A percentile compares a stretch with the other conserved stretches of the same genome.
Conservation (phyloP, 35 echinoderm and acorn worm species). For the Apostichopus japonicus region DNA sequence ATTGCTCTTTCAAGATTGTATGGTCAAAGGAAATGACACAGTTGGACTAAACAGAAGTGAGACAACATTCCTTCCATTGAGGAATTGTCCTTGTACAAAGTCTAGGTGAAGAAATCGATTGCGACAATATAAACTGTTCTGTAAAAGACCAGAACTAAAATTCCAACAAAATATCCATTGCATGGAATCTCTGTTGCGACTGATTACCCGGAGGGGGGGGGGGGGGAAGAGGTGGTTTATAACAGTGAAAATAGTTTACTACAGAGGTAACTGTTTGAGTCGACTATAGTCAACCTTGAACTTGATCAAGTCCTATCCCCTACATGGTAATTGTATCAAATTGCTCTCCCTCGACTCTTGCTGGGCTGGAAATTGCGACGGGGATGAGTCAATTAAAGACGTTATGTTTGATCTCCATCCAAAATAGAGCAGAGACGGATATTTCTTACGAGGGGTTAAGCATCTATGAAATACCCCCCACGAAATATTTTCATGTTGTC, state of each 20-base stretch:
- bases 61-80: too few relatives aligned
- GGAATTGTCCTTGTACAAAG: background rate
- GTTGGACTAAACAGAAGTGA: too few relatives aligned
- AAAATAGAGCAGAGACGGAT: background rate
- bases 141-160: background rate
- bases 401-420: background rate
- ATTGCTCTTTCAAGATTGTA: too few relatives aligned
- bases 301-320: conserved; percentile 27
- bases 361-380: conserved; percentile 1
- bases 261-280: background rate
- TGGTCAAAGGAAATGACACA: too few relatives aligned
- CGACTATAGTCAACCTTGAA: background rate
- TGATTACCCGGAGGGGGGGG: background rate
- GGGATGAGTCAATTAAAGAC: background rate
- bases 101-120: background rate
- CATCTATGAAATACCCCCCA: background rate
- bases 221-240: background rate
- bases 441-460: background rate
- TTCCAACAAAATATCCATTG: background rate
- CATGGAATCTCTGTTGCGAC: background rate
- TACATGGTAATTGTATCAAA: conserved; percentile 47
- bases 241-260: background rate
- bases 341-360: background rate
- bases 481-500: background rate
- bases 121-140: background rate